Evolutionary conservation across 2,113 vertebrate species (phyloP).

Genomic region (Nannospalax galili): DNA sequence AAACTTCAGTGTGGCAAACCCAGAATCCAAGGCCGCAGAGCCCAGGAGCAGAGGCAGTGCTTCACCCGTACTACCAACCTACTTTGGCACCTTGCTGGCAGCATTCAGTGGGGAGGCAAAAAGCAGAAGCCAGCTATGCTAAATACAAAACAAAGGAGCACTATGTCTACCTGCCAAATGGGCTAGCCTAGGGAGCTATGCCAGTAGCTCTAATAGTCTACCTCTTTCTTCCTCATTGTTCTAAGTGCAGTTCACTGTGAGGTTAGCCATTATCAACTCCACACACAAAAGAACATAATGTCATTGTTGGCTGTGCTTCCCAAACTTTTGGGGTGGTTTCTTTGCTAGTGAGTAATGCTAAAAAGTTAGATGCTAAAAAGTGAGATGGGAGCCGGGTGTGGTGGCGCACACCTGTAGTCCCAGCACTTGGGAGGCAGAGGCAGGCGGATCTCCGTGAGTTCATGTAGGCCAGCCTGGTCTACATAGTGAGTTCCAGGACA

Average conservation of each 20-base stretch:
- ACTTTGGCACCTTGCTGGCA: background rate
- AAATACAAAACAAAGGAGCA: background rate
- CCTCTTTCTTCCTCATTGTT: background rate
- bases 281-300: background rate
- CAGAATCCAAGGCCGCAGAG: background rate
- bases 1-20: background rate
- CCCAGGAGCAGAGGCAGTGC: background rate
- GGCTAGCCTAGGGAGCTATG: background rate
- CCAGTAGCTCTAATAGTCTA: background rate
- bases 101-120: background rate
- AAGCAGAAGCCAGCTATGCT: background rate
- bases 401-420: too few species aligned
- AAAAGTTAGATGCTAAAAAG: background rate
- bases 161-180: background rate
- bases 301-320: background rate
- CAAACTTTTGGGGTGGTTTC: background rate
- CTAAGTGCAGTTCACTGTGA: background rate
- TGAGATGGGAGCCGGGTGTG: too few species aligned
- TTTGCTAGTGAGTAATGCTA: background rate
- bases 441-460: too few species aligned
- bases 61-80: background rate
- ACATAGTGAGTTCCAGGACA: too few species aligned
- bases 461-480: too few species aligned
- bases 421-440: too few species aligned
- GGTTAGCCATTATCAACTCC: background rate